Evolutionary conservation across 2,888 invertebrate species (phyloP).

Genomic region (Pimpla rufipes): DNA sequence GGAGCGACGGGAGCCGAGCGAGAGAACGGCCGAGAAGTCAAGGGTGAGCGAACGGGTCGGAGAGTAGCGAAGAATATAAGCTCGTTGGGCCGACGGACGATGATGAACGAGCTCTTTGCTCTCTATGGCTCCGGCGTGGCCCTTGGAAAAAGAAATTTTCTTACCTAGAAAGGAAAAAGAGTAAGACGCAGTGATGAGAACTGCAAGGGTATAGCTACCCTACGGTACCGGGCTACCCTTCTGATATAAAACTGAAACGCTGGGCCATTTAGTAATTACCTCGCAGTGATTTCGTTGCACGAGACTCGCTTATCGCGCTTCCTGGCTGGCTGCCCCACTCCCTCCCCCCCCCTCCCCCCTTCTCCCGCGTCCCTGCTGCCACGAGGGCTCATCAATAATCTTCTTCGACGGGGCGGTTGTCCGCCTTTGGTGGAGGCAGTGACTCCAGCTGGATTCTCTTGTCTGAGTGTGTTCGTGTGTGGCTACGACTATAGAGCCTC

Average conservation of each 20-base stretch:
- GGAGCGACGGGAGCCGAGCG: constrained; percentile 55
- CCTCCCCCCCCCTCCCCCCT: no score
- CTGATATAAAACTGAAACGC: constrained; percentile 58
- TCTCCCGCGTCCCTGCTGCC: no score
- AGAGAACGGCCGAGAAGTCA: constrained; percentile 51
- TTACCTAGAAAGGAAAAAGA: constrained; percentile 13
- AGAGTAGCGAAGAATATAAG: constrained; percentile 56
- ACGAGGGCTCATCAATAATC: constrained; percentile 82
- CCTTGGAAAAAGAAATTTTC: constrained; percentile 27
- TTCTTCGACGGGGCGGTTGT: constrained; percentile 69
- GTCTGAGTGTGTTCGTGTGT: background rate
- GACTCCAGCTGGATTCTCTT: constrained; percentile 6
- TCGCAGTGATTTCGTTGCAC: constrained; percentile 68
- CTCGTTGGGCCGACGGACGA: constrained; percentile 68
- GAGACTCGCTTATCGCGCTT: constrained; percentile 66
- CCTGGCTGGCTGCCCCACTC: constrained; percentile 27
- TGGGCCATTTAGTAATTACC: constrained; percentile 72
- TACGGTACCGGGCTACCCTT: background rate
- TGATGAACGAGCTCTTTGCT: constrained; percentile 70
- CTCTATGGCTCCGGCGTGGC: constrained; percentile 47
- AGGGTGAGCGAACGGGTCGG: constrained; percentile 61
- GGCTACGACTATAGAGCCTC: background rate
- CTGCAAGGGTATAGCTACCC: background rate
- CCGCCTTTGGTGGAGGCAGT: constrained; percentile 9
- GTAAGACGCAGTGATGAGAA: constrained; percentile 35